Evolutionary conservation across 1,140 invertebrate species (phyloP).

Genomic region (Leucophenga varia): DNA sequence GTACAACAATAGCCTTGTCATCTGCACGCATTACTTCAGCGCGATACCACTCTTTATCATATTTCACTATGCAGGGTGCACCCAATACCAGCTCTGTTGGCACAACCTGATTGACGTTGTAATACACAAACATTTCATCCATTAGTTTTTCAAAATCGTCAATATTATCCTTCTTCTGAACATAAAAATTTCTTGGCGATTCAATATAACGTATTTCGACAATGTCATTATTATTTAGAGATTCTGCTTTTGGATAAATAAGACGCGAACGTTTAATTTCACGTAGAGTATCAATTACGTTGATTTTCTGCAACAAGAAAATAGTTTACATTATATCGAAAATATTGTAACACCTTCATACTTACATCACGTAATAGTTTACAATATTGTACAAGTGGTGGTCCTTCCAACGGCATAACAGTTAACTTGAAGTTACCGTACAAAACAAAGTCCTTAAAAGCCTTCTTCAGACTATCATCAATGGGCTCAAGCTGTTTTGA

Average conservation of each 20-base stretch:
- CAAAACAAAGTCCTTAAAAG: conserved; percentile 68
- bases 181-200: conserved; percentile 69
- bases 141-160: conserved; percentile 58
- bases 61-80: conserved; percentile 73
- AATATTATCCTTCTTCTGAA: conserved; percentile 66
- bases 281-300: conserved; percentile 57
- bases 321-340: not conserved
- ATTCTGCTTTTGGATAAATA: conserved; percentile 60
- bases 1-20: conserved; percentile 39
- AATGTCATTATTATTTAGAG: conserved; percentile 58
- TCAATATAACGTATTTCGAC: conserved; percentile 72
- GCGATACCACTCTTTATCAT: conserved; percentile 75
- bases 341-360: conserved; percentile 20
- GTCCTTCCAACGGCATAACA: conserved; percentile 67
- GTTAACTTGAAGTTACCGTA: conserved; percentile 64
- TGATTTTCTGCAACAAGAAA: conserved; percentile 43
- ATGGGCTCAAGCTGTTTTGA: conserved; percentile 67
- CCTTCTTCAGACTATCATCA: conserved; percentile 65
- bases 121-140: conserved; percentile 52
- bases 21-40: conserved; percentile 61
- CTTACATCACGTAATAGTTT: conserved; percentile 57
- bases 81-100: conserved; percentile 60
- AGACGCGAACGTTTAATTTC: conserved; percentile 56
- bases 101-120: conserved; percentile 53
- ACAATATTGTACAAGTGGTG: conserved; percentile 71